Base-by-base conservation (phyloP, 1,140 invertebrate genomes). In the Apis mellifera region DNA sequence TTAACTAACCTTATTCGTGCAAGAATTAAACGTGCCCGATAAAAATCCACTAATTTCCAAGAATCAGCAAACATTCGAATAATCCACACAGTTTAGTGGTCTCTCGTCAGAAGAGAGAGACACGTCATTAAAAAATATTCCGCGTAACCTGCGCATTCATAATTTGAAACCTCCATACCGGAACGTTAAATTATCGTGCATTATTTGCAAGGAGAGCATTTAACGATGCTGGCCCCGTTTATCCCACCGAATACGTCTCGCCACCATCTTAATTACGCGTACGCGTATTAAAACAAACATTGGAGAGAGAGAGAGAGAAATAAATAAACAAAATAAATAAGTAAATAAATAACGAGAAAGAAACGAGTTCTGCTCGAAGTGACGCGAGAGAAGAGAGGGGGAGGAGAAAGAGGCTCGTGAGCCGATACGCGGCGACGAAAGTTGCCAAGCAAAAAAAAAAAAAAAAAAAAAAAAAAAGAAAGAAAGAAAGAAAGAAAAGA, bases 111-210 rank as follows among this genome's bases (percentile, higher is more conserved):
- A n/a, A n/a, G 32, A n/a, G 52, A 64, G 59, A 54, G 17, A 62
- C n/a, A 15, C 62, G 55, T 82, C 79, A 82, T 82, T 82, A 82
- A 82, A 42, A 82, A 76, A 54, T 82, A 76, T 68, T 26, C 50
- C 60, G 17, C 50, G 57, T 54, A 42, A 23, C 26, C 42, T 19
- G 48, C 69, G 69, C 19, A 55, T 68, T 82, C 73, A 57, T 68
- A 76, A 82, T 82, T 76, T 54, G 54, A 69, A 69, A 60, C 48
- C 23, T 76, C 64, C 64, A 60, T 55, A 21, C 42, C 64, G 72
- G 23, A 60, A 75, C 55, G 64, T 23, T 60, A 82, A 82, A 82
- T 82, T 82, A 82, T 82, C 79, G 48, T 57, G 64, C 55, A 82
- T 82, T 82, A 82, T 82, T 76, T 55, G 48, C 54, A 55, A 73